These are phyloP conservation scores for Tor tambroides DNA, from an alignment of 2,113 vertebrate species.

Conservation along the genomic window DNA sequence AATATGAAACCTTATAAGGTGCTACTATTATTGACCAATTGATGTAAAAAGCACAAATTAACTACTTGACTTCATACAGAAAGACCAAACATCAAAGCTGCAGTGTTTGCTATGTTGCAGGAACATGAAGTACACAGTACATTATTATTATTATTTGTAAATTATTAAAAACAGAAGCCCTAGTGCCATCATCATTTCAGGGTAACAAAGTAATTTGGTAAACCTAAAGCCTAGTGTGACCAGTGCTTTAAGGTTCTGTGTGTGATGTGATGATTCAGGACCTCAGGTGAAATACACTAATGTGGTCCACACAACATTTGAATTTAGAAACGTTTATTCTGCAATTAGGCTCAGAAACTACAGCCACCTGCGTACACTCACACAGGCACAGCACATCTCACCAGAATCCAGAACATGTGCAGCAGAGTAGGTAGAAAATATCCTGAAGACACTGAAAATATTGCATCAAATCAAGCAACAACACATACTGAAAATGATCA, in stretches of 20 bases:
- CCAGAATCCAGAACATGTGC: not conserved
- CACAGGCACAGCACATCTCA: not conserved
- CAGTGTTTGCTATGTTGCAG: not conserved
- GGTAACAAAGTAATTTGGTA: not conserved
- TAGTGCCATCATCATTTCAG: not conserved
- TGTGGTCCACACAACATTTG: not conserved
- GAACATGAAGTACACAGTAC: not conserved
- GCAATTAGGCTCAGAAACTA: not conserved
- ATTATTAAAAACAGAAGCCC: not conserved
- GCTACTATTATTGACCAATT: not conserved
- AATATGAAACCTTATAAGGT: not conserved
- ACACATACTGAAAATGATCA: not conserved
- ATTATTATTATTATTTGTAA: not conserved
- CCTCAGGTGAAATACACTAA: not conserved
- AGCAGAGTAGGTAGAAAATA: not conserved
- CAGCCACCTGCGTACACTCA: not conserved
- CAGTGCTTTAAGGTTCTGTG: not conserved
- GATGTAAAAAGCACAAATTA: not conserved
- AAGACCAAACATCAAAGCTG: not conserved
- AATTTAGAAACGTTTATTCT: not conserved
- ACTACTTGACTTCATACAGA: not conserved
- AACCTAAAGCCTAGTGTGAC: not conserved
- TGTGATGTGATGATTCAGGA: slow-evolving; percentile 6
- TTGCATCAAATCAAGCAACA: slow-evolving; percentile 9
- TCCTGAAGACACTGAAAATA: not conserved